Percentiles rank a stretch among this genome's conserved stretches.
Conservation (phyloP, 2,888 invertebrate genomes). For the Pristionchus japonicus region DNA sequence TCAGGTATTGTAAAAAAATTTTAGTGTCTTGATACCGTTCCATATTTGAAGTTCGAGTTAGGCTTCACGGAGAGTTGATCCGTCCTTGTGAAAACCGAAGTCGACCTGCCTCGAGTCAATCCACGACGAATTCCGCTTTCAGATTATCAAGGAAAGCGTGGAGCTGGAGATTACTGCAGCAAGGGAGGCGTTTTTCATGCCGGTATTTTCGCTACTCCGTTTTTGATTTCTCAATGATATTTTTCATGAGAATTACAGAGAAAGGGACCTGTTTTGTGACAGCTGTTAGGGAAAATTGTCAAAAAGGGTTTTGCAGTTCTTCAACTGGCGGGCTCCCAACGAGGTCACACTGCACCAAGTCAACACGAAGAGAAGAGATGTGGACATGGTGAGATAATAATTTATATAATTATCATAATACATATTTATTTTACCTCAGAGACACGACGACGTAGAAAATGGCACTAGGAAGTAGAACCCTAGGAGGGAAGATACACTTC, state of each 20-base stretch:
- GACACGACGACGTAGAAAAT: too few species aligned
- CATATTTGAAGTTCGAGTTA: background rate
- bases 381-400: background rate
- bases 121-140: background rate
- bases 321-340: background rate
- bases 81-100: background rate
- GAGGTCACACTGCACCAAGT: background rate
- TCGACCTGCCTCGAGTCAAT: too few species aligned
- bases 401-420: background rate
- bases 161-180: background rate
- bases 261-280: too few species aligned
- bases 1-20: background rate
- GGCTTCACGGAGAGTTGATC: background rate
- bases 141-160: slow-evolving; percentile 40
- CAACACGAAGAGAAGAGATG: background rate
- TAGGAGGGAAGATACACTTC: too few species aligned
- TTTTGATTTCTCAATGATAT: background rate
- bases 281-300: background rate
- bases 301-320: background rate
- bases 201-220: background rate
- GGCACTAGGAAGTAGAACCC: too few species aligned
- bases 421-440: too few species aligned
- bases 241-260: background rate
- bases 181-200: background rate
- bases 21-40: background rate